Percentiles rank a stretch among this genome's conserved stretches.
Conservation (phyloP, 2,888 invertebrate genomes). For the Balanococcus diminutus region DNA sequence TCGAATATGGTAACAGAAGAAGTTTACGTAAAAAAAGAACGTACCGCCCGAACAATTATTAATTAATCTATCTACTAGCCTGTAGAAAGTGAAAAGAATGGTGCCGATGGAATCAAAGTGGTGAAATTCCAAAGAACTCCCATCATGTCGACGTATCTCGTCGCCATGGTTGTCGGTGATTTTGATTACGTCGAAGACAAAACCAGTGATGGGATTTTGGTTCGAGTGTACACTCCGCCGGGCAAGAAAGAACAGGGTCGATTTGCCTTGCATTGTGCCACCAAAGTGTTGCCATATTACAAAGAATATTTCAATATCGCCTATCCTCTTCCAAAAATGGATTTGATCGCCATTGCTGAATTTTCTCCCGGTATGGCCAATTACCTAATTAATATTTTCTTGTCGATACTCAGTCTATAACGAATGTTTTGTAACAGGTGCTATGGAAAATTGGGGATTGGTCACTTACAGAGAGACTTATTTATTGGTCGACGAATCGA, state of each 20-base stretch:
- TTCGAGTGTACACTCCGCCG: constrained; percentile 84
- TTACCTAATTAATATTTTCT: not conserved
- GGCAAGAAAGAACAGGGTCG: constrained; percentile 90
- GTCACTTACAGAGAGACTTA: constrained; percentile 93
- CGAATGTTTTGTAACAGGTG: constrained; percentile 64
- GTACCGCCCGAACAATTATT: too few relatives aligned
- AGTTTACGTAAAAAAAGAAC: too few relatives aligned
- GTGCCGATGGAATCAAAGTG: constrained; percentile 63
- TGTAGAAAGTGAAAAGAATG: constrained; percentile 59
- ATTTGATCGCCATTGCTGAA: constrained; percentile 94
- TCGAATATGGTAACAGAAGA: constrained; percentile 87
- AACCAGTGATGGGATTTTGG: constrained; percentile 80
- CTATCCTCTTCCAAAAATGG: constrained; percentile 95
- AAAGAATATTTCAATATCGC: constrained; percentile 93
- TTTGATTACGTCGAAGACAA: constrained; percentile 89
- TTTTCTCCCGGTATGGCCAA: constrained; percentile 76
- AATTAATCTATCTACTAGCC: too few relatives aligned
- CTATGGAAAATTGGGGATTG: constrained; percentile 98
- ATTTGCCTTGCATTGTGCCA: constrained; percentile 92
- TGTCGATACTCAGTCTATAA: constrained; percentile 13
- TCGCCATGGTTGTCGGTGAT: constrained; percentile 93
- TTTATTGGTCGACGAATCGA: constrained; percentile 85
- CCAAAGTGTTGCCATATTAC: constrained; percentile 89
- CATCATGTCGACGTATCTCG: constrained; percentile 93
- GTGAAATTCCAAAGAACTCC: constrained; percentile 84